Base-by-base conservation (phyloP, 2,797 vertebrate species). In the Xenopus petersii region DNA sequence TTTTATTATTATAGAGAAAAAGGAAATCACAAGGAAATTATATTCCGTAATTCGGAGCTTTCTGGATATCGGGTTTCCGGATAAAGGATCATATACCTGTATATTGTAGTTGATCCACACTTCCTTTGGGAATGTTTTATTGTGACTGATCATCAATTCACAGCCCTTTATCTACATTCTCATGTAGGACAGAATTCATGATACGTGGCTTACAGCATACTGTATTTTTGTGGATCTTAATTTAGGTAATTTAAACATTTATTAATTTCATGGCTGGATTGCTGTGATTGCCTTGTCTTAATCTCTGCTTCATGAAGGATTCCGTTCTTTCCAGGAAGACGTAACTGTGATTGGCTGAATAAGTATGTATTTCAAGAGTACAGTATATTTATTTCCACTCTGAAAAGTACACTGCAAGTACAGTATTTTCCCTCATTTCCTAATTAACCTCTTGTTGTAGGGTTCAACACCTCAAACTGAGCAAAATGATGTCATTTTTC, bases 211-310 rank as follows among this genome's bases (percentile, higher is more conserved):
- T 78, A 70, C 70, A 78, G 73, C 71, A 78, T 59, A 74, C 51
- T 78, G 71, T 73, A 70, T 73, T 78, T 78, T 70, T 66, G 73
- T 70, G 62, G 77, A 56, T 70, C 77, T 79, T 79, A 79, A 79
- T 79, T 79, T 79, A 59, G 48, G 77, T 79, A 79, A 79, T 79
- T 79, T 79, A 70, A 79, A 74, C 77, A 74, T 79, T 79, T 79
- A 79, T 79, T 79, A 79, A 79, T 79, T 79, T 79, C 77, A 79
- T 79, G 77, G 77, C 71, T 79, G 77, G 56, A 70, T 79, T 70
- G 77, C 69, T 74, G 63, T 66, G 71, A 79, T 79, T 74, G 77
- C 71, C 67, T 61, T 49, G n/a, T 61, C 67, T 74, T 79, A 79
- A 79, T 79, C 71, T 79, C 71, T 70, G 62, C 62, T 79, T 17